Evolutionary conservation across 2,888 invertebrate species (phyloP).

Genomic region (Trachelus troglodyta): DNA sequence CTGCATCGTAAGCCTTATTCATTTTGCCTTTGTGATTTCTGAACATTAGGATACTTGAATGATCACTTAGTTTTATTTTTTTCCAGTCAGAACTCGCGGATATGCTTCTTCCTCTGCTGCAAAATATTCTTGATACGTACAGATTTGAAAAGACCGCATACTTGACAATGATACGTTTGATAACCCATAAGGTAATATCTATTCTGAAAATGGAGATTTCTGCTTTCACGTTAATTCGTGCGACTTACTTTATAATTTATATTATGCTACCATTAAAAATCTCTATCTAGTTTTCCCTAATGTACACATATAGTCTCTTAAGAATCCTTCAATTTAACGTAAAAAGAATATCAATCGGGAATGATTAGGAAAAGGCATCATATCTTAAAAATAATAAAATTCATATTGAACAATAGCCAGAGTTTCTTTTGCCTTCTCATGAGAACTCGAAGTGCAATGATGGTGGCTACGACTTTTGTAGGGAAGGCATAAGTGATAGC

Average conservation of each 20-base stretch:
- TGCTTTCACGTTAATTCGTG: not conserved
- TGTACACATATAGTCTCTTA: constrained; percentile 5
- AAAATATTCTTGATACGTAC: not conserved
- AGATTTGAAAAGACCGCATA: not conserved
- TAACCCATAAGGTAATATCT: not conserved
- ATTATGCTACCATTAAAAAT: constrained; percentile 39
- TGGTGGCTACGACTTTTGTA: constrained; percentile 22
- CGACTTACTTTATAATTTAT: constrained; percentile 24
- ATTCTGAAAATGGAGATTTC: not conserved
- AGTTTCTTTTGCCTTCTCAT: not conserved
- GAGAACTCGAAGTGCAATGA: constrained; percentile 12
- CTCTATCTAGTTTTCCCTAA: constrained; percentile 33
- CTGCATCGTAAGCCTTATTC: not conserved
- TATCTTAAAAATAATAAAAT: constrained; percentile 29
- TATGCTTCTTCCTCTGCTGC: not conserved
- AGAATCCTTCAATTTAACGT: constrained; percentile 23
- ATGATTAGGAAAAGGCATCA: constrained; percentile 43
- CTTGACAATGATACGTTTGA: not conserved
- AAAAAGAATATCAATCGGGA: constrained; percentile 46
- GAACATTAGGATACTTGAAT: not conserved
- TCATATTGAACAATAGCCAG: constrained; percentile 8
- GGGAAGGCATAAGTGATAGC: constrained; percentile 40
- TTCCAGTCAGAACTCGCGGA: not conserved
- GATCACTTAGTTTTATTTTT: not conserved
- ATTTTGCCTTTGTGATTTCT: not conserved